phyloP scores from a whole-genome alignment of 1,140 invertebrate genomes.

The Euborellia annulipes region DNA sequence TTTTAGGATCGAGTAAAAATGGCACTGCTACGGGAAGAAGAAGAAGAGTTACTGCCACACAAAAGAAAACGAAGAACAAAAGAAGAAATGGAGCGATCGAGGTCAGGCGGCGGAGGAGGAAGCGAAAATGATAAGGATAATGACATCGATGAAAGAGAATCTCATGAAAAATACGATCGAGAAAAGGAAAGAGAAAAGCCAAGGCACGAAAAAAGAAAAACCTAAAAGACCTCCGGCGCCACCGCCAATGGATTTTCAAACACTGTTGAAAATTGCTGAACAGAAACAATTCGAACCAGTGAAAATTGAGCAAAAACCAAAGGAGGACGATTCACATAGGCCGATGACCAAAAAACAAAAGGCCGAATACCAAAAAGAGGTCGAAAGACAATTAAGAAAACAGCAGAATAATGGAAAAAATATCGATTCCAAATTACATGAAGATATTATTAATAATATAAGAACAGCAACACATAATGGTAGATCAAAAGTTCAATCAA shows the following conservation, averaged over 20 bases:
- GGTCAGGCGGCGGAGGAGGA: neutral
- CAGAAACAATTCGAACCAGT: conserved; percentile 65
- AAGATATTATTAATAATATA: neutral
- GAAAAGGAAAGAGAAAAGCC: conserved; percentile 3
- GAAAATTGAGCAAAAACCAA: conserved; percentile 8
- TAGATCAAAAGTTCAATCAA: neutral
- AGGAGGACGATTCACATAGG: conserved; percentile 7
- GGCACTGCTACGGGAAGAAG: no score
- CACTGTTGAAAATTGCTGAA: conserved; percentile 60
- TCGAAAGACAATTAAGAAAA: neutral
- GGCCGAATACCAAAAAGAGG: neutral
- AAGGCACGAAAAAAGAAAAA: conserved; percentile 5
- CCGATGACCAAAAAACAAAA: conserved; percentile 1
- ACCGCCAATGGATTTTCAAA: conserved; percentile 54
- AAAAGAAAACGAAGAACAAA: conserved; percentile 20
- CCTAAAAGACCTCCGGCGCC: conserved; percentile 38
- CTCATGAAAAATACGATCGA: neutral
- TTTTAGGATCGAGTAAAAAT: no score
- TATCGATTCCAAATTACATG: neutral
- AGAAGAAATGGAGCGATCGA: conserved; percentile 20
- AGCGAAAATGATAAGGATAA: neutral
- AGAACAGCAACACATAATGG: neutral
- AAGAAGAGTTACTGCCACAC: conserved; percentile 26
- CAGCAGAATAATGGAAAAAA: conserved; percentile 3
- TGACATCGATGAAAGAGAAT: neutral